phyloP scores from a whole-genome alignment of 2,888 invertebrate species.

The Biston stratarius region DNA sequence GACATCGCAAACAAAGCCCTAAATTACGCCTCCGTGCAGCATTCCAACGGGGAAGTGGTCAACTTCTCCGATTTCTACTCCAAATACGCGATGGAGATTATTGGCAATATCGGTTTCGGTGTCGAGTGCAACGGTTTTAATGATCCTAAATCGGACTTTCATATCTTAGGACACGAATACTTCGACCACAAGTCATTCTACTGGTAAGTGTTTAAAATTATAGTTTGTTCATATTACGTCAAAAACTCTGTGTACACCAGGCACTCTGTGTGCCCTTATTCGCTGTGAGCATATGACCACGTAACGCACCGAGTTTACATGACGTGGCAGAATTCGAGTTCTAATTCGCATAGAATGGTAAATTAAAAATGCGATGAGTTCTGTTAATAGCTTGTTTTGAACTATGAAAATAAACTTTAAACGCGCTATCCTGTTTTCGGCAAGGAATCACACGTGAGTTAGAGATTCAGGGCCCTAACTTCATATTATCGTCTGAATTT shows the following conservation, averaged over 20 bases:
- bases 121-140: slow-evolving; percentile 87
- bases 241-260: not conserved
- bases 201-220: slow-evolving; percentile 62
- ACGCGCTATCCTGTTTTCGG: too few species aligned
- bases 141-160: slow-evolving; percentile 84
- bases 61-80: slow-evolving; percentile 86
- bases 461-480: too few species aligned
- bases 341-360: too few species aligned
- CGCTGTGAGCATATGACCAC: too few species aligned
- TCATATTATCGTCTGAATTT: slow-evolving; percentile 37
- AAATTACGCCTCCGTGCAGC: slow-evolving; percentile 65
- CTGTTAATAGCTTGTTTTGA: too few species aligned
- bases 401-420: too few species aligned
- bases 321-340: too few species aligned
- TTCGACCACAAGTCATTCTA: slow-evolving; percentile 72
- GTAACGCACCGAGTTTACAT: too few species aligned
- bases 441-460: too few species aligned
- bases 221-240: not conserved
- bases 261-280: too few species aligned
- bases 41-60: slow-evolving; percentile 65
- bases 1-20: slow-evolving; percentile 84
- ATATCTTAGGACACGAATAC: slow-evolving; percentile 75
- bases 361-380: too few species aligned
- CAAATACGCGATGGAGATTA: slow-evolving; percentile 87
- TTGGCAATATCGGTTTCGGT: slow-evolving; percentile 87